Evolutionary conservation across 1,140 invertebrate genomes (phyloP).

Genomic region (Sminthurides bifidus): DNA sequence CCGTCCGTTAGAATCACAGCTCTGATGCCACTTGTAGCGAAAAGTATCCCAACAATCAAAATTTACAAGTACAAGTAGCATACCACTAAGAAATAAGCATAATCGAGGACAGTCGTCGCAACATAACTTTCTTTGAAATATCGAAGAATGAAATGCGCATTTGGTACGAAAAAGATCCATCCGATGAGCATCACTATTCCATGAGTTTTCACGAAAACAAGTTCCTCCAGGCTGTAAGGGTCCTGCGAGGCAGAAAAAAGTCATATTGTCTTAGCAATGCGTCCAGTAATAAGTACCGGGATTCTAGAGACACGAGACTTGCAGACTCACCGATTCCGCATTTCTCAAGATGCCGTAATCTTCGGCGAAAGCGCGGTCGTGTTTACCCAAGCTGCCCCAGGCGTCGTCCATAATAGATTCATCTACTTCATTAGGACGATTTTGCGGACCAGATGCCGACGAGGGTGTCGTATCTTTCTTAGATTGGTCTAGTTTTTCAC

Average conservation of each 20-base stretch:
- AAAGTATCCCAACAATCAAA: not conserved
- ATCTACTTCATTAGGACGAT: no score
- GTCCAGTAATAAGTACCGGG: no score
- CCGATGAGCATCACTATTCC: not conserved
- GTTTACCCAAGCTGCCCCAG: no score
- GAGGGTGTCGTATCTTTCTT: no score
- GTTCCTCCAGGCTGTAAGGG: not conserved
- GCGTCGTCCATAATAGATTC: no score
- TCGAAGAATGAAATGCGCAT: constrained; percentile 4
- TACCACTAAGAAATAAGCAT: not conserved
- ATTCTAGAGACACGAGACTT: no score
- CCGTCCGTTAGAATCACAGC: not conserved
- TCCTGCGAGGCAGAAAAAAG: not conserved
- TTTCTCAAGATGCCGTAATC: no score
- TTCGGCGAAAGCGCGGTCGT: no score
- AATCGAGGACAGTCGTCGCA: not conserved
- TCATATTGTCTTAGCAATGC: no score
- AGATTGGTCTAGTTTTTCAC: no score
- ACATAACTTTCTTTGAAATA: constrained; percentile 7
- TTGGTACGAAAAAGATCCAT: constrained; percentile 4
- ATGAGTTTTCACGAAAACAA: not conserved
- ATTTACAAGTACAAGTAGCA: not conserved
- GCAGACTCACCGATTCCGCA: no score
- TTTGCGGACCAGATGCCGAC: no score
- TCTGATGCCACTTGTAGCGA: not conserved